These are phyloP conservation scores for Rhinogobius similis DNA, from an alignment of 2,113 vertebrate species.

Conservation along the genomic window DNA sequence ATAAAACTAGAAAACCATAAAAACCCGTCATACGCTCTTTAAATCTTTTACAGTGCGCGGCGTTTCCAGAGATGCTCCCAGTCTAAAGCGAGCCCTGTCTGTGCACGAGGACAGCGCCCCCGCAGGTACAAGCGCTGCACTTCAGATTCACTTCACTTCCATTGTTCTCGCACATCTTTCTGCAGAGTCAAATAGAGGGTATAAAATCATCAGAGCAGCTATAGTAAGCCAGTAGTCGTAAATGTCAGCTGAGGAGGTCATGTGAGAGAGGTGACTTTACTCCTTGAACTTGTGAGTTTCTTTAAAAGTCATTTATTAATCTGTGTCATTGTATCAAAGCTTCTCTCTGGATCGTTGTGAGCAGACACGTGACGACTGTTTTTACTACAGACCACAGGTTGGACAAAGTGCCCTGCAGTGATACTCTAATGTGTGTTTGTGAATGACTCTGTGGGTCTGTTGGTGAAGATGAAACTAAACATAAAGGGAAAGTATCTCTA, in stretches of 20 bases:
- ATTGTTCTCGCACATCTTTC: background rate
- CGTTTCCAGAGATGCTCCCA: conserved; percentile 37
- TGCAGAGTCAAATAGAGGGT: background rate
- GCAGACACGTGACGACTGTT: background rate
- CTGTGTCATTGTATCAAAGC: background rate
- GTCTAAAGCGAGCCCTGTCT: conserved; percentile 35
- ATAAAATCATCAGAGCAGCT: background rate
- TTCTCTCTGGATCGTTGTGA: background rate
- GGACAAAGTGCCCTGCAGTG: background rate
- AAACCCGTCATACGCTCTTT: background rate
- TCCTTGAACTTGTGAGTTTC: conserved; percentile 58
- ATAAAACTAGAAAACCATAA: too few relatives aligned
- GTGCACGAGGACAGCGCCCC: conserved; percentile 57
- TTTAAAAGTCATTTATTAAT: conserved; percentile 71
- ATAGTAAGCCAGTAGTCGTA: background rate
- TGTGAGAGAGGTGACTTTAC: conserved; percentile 39
- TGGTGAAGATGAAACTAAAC: too few relatives aligned
- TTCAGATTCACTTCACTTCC: background rate
- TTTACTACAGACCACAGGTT: background rate
- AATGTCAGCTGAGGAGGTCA: conserved; percentile 24
- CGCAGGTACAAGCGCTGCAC: conserved; percentile 52
- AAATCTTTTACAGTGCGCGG: conserved; percentile 33
- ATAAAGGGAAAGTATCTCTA: too few relatives aligned
- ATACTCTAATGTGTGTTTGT: too few relatives aligned
- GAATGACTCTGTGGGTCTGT: too few relatives aligned